Percentiles rank a stretch among this genome's conserved stretches.
phyloP scores from a whole-genome alignment of 2,113 vertebrate genomes.

The Ceyx melanurus region DNA sequence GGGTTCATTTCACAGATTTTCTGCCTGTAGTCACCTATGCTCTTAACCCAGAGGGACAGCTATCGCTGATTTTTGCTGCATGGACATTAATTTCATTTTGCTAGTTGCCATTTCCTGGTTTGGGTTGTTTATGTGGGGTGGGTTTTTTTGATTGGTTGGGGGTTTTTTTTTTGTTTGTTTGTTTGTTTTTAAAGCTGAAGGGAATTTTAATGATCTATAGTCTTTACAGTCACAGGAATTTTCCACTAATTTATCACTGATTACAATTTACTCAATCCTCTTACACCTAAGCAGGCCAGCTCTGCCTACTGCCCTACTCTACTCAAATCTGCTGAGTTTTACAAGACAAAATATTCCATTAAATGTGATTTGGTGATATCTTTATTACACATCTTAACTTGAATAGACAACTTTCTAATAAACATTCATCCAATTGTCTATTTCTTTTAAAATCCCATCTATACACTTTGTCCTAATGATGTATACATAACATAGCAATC shows the following conservation, averaged over 20 bases:
- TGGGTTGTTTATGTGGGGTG: neutral
- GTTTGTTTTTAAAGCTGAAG: neutral
- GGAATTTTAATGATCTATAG: neutral
- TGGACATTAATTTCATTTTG: neutral
- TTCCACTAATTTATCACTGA: neutral
- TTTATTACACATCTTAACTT: conserved; percentile 7
- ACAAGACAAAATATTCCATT: neutral
- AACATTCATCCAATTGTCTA: conserved; percentile 55
- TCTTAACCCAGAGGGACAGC: neutral
- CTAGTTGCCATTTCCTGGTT: neutral
- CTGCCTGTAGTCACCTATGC: neutral
- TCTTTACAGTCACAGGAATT: neutral
- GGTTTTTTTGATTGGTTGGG: neutral
- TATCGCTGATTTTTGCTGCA: neutral
- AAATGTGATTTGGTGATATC: neutral
- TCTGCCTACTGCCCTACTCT: neutral
- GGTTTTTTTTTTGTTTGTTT: neutral
- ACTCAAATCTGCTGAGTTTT: neutral
- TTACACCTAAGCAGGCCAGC: neutral
- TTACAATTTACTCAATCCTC: neutral
- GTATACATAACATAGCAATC: neutral
- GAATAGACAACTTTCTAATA: conserved; percentile 47
- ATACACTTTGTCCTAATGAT: conserved; percentile 46
- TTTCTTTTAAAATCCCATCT: conserved; percentile 54
- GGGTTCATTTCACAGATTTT: neutral